phyloP scores from a whole-genome alignment of 2,113 vertebrate genomes.

The Pedionomus torquatus region DNA sequence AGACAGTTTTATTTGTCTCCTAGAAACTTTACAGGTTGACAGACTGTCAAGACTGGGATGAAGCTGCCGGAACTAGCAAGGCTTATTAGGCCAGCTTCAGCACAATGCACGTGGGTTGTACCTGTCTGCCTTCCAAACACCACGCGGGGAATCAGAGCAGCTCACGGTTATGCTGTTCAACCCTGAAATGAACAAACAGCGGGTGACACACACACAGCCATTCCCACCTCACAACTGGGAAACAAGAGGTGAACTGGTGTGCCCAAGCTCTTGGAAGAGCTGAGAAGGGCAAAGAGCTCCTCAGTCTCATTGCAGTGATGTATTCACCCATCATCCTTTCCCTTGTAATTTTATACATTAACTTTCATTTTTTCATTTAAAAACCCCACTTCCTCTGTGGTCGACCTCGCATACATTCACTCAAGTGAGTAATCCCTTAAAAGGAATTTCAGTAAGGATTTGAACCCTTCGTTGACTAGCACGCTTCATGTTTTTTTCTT shows the following conservation, averaged over 20 bases:
- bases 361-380: background rate
- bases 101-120: background rate
- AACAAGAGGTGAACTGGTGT: background rate
- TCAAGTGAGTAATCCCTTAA: background rate
- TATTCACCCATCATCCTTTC: background rate
- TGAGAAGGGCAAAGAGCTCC: background rate
- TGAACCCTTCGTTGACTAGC: background rate
- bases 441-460: background rate
- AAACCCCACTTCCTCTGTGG: background rate
- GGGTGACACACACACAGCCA: background rate
- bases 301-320: background rate
- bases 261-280: background rate
- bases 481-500: background rate
- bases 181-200: background rate
- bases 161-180: background rate
- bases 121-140: background rate
- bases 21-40: background rate
- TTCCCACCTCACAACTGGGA: background rate
- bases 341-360: background rate
- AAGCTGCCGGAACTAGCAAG: background rate
- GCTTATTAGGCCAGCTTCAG: background rate
- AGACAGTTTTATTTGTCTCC: background rate
- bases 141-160: background rate
- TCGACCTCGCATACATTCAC: background rate
- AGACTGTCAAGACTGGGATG: background rate